Evolutionary conservation across 1,140 invertebrate genomes (phyloP), one percentile per base, ranked within the genome.

Genomic region (Drosophila nikananu): DNA sequence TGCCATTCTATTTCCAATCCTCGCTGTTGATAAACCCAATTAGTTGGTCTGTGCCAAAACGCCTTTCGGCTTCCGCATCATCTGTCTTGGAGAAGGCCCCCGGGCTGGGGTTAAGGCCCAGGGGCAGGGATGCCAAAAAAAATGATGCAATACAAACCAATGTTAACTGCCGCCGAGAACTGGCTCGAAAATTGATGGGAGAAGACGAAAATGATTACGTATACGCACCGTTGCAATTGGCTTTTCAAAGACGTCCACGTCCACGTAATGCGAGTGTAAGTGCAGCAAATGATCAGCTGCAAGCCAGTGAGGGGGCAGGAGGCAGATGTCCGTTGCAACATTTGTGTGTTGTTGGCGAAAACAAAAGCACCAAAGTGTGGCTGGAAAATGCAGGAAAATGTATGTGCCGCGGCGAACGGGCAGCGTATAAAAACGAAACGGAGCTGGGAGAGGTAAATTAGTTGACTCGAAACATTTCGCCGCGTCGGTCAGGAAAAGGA

Each of bases 301-400:
- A 83, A 61, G 35, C n/a, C 3, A 12, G 41, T 0, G 3, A 3
- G 19, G 41, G 2, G 6, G 25, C 35, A 13, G 27, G 23, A 17
- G 78, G 86, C 81, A 90, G 82, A 91, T 86, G 80, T 86, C 75
- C 83, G 79, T 87, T 87, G 80, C 83, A 87, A 87, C 84, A 87
- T 83, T 35, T 64, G 41, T 64, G 41, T 55, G 58, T 67, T 46
- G 42, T 44, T 42, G 6, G 64, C 81, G 68, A 86, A 57, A 84
- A 84, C 73, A 84, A 81, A 84, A 81, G 77, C 67, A 25, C 35
- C 39, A 42, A 62, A 68, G 80, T 68, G 78, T 41, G 57, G 51
- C 64, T 83, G 80, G 77, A 81, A 83, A 87, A 87, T 80, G 68
- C 77, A 87, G 77, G 80, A 87, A 87, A 87, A 87, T 83, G 72